Percentiles rank a stretch among this genome's conserved stretches.
Conservation (phyloP, 2,888 invertebrate species). For the Labia minor region DNA sequence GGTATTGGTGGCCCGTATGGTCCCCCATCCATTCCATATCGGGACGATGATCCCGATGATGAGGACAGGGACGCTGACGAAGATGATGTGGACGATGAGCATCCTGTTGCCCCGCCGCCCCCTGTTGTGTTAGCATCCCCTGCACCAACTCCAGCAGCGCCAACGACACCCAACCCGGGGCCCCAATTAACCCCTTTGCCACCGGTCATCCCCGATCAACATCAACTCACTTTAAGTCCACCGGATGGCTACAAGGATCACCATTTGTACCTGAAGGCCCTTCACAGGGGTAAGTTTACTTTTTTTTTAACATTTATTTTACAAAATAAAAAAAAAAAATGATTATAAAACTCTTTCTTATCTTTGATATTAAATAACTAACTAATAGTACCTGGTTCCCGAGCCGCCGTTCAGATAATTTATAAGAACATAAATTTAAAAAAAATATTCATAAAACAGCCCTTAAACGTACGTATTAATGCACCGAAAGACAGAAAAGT, state of each 20-base stretch:
- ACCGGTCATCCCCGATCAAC: constrained; percentile 26
- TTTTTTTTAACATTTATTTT: too few species aligned
- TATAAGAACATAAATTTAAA: too few species aligned
- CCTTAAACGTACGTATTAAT: too few species aligned
- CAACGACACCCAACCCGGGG: constrained; percentile 24
- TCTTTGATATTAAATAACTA: too few species aligned
- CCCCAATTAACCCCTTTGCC: constrained; percentile 15
- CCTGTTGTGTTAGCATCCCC: constrained; percentile 19
- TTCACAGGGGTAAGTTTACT: not conserved
- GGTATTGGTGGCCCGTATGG: not conserved
- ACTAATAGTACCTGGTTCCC: too few species aligned
- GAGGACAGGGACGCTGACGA: constrained; percentile 32
- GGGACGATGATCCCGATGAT: constrained; percentile 28
- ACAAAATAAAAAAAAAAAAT: too few species aligned
- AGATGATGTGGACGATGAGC: constrained; percentile 26
- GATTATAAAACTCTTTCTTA: too few species aligned
- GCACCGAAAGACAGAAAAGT: too few species aligned
- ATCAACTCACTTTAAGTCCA: constrained; percentile 72
- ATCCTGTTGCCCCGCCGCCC: constrained; percentile 29
- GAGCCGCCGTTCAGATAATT: too few species aligned
- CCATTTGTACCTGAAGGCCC: constrained; percentile 3
- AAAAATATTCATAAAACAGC: too few species aligned
- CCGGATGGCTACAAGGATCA: constrained; percentile 82
- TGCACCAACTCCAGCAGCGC: constrained; percentile 23
- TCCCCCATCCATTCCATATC: not conserved